Evolutionary conservation across 2,797 vertebrate species (phyloP).

Genomic region (Gadopsis bispinosus): DNA sequence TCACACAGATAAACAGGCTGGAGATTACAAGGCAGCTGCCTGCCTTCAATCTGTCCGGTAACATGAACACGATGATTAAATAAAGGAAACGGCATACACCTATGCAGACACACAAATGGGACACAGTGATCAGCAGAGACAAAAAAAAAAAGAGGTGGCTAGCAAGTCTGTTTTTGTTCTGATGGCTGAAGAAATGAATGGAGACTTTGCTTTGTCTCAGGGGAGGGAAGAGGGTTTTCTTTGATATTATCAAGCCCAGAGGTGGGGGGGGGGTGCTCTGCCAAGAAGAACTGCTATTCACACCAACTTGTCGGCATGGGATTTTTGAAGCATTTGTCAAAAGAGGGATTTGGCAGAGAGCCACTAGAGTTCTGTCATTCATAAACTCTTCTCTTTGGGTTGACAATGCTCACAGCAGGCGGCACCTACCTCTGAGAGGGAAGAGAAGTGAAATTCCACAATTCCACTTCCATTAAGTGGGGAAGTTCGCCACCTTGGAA

Average conservation of each 20-base stretch:
- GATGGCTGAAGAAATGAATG: conserved; percentile 68
- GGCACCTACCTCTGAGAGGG: conserved; percentile 41
- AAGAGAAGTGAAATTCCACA: conserved; percentile 46
- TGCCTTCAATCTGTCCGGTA: conserved; percentile 65
- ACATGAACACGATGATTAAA: conserved; percentile 61
- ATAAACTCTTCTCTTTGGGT: conserved; percentile 69
- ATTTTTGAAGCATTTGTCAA: conserved; percentile 82
- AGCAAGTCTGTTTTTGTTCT: conserved; percentile 67
- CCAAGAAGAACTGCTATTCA: conserved; percentile 77
- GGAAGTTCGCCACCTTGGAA: conserved; percentile 13
- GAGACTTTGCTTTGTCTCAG: conserved; percentile 69
- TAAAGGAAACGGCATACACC: conserved; percentile 67
- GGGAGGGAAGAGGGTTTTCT: conserved; percentile 73
- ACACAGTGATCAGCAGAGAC: conserved; percentile 46
- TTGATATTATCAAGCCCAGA: conserved; percentile 78
- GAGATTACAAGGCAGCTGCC: conserved; percentile 71
- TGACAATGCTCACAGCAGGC: conserved; percentile 71
- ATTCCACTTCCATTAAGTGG: conserved; percentile 36
- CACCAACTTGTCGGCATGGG: conserved; percentile 77
- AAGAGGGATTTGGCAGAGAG: conserved; percentile 79
- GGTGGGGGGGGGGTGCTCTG: conserved; percentile 55
- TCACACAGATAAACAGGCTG: conserved; percentile 73
- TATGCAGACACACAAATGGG: conserved; percentile 53
- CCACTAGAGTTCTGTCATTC: conserved; percentile 80
- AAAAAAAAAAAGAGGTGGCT: conserved; percentile 43